phyloP scores from a whole-genome alignment of 2,888 invertebrate genomes.

The Byasa hedistus region DNA sequence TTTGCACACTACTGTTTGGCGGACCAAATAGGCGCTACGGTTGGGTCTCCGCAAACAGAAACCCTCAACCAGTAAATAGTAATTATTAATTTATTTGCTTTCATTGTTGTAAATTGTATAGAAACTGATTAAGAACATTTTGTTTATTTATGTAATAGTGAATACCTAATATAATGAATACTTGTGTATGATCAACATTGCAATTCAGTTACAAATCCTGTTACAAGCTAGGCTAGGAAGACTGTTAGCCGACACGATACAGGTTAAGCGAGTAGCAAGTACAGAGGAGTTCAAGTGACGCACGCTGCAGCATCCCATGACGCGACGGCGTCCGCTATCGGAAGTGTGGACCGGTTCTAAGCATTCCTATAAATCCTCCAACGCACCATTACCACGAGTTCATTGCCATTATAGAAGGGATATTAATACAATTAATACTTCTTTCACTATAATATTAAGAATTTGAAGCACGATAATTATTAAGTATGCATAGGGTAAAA shows the following conservation, averaged over 20 bases:
- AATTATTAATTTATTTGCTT: too few relatives aligned
- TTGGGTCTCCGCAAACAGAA: too few relatives aligned
- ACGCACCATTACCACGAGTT: slow-evolving; percentile 44
- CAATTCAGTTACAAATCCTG: background rate
- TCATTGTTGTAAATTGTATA: too few relatives aligned
- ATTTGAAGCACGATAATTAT: background rate
- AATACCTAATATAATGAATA: too few relatives aligned
- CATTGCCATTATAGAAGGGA: slow-evolving; percentile 25
- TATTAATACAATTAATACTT: background rate
- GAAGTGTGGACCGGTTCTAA: slow-evolving; percentile 63
- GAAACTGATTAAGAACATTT: too few relatives aligned
- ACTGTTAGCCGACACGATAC: background rate
- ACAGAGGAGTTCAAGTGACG: slow-evolving; percentile 35
- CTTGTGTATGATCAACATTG: background rate
- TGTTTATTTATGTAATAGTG: too few relatives aligned
- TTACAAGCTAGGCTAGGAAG: background rate
- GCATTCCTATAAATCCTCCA: slow-evolving; percentile 64
- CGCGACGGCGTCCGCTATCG: slow-evolving; percentile 44
- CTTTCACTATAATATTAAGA: background rate
- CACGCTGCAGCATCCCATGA: slow-evolving; percentile 36
- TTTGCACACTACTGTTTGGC: too few relatives aligned
- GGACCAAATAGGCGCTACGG: too few relatives aligned
- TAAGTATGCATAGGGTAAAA: too few relatives aligned
- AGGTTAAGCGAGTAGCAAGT: background rate
- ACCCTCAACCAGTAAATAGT: too few relatives aligned